These are phyloP conservation scores for Centropyge bicolor DNA, from an alignment of 2,797 vertebrate species.

Conservation along the genomic window DNA sequence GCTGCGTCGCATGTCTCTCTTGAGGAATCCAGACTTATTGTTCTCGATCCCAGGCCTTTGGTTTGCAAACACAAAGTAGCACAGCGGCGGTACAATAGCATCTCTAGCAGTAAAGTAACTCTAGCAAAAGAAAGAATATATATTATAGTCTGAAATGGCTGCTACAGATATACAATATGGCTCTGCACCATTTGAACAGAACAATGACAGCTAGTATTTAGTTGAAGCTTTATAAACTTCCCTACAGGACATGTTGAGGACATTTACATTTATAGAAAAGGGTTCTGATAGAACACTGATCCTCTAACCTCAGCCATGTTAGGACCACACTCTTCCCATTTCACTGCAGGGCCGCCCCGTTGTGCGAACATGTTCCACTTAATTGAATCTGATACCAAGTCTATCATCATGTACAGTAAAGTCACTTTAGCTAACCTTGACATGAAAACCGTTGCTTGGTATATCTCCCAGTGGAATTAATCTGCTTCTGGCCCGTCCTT, in stretches of 20 bases:
- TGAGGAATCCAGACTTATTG: constrained; percentile 48
- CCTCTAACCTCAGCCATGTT: constrained; percentile 42
- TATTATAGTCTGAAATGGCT: constrained; percentile 43
- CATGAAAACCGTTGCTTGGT: constrained; percentile 55
- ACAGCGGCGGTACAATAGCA: constrained; percentile 24
- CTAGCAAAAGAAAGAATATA: constrained; percentile 39
- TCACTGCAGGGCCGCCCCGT: neutral
- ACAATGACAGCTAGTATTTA: constrained; percentile 4
- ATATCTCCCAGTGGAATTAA: constrained; percentile 56
- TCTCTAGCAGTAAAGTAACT: constrained; percentile 5
- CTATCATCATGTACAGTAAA: constrained; percentile 57
- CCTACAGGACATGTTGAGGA: constrained; percentile 6
- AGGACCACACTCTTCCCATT: neutral
- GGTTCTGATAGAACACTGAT: constrained; percentile 16
- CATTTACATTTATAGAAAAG: constrained; percentile 22
- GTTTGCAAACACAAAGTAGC: constrained; percentile 49
- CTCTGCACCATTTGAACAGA: constrained; percentile 22
- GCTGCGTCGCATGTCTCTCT: constrained; percentile 45
- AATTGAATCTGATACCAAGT: constrained; percentile 67
- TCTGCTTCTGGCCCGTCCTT: constrained; percentile 53
- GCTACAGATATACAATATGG: neutral
- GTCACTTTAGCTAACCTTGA: constrained; percentile 73
- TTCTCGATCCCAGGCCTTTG: constrained; percentile 44
- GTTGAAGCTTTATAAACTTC: constrained; percentile 9
- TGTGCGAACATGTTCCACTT: constrained; percentile 52